phyloP scores from a whole-genome alignment of 2,888 invertebrate genomes.

The Andrena fulva region DNA sequence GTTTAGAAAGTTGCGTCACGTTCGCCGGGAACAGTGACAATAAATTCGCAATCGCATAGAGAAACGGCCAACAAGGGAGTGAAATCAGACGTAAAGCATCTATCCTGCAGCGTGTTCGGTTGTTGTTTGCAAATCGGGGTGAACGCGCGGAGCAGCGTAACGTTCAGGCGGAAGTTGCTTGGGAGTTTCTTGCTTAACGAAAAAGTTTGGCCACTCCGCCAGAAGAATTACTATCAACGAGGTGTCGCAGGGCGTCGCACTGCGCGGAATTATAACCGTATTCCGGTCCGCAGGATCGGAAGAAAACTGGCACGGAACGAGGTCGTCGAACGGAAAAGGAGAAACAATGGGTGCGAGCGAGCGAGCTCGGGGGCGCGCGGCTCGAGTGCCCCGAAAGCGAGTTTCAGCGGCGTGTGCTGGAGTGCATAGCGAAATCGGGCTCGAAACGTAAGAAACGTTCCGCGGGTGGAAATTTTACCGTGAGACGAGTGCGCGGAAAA shows the following conservation, averaged over 20 bases:
- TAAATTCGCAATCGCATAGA: no score
- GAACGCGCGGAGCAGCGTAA: not conserved
- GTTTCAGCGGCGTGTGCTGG: slow-evolving; percentile 7
- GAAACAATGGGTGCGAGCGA: slow-evolving; percentile 43
- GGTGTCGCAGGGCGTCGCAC: slow-evolving; percentile 45
- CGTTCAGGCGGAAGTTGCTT: not conserved
- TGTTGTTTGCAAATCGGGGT: no score
- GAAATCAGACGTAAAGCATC: no score
- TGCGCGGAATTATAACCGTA: slow-evolving; percentile 56
- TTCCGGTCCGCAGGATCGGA: slow-evolving; percentile 39
- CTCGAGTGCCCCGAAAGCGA: slow-evolving; percentile 31
- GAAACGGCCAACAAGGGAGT: no score
- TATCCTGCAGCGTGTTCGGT: no score
- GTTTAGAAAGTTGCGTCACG: no score
- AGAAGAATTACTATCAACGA: slow-evolving; percentile 24
- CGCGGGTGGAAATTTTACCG: slow-evolving; percentile 13
- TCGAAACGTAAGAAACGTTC: slow-evolving; percentile 30
- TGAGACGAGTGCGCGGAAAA: slow-evolving; percentile 13
- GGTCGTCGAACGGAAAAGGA: slow-evolving; percentile 48
- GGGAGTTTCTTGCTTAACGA: not conserved
- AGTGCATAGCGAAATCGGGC: slow-evolving; percentile 30
- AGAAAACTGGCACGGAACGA: slow-evolving; percentile 50
- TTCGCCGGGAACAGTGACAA: no score
- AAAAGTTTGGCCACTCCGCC: not conserved
- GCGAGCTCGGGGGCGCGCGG: slow-evolving; percentile 20